Evolutionary conservation across 2,888 invertebrate genomes (phyloP).

Genomic region (Sussaba pulchella): DNA sequence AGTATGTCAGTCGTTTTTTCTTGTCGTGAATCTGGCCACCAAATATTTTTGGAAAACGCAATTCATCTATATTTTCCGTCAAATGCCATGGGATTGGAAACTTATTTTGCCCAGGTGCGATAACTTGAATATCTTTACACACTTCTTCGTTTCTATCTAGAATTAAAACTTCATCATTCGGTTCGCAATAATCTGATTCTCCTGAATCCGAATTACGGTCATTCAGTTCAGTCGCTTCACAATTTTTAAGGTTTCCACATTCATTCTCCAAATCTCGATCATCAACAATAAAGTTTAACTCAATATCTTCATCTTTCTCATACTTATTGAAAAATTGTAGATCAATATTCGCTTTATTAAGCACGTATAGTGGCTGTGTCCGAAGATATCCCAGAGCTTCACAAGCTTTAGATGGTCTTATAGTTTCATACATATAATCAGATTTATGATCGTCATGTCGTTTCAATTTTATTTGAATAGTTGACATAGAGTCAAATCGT

Average conservation of each 20-base stretch:
- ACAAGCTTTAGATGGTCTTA: constrained; percentile 67
- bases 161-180: constrained; percentile 67
- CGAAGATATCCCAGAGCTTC: constrained; percentile 53
- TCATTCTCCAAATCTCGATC: constrained; percentile 13
- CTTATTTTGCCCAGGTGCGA: constrained; percentile 74
- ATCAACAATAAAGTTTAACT: constrained; percentile 55
- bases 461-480: constrained; percentile 76
- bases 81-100: constrained; percentile 56
- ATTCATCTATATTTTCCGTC: constrained; percentile 57
- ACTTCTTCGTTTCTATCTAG: constrained; percentile 66
- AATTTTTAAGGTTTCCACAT: constrained; percentile 2
- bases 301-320: constrained; percentile 30
- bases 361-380: constrained; percentile 46
- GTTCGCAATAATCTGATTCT: constrained; percentile 20
- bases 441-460: constrained; percentile 71
- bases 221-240: neutral
- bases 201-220: constrained; percentile 1
- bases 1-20: constrained; percentile 40
- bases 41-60: constrained; percentile 73
- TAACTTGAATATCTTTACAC: constrained; percentile 51
- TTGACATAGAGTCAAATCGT: constrained; percentile 71
- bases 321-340: constrained; percentile 55
- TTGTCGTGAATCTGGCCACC: constrained; percentile 57
- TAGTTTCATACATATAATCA: constrained; percentile 75
- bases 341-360: constrained; percentile 52